A percentile compares a stretch with the other conserved stretches of the same genome.
These are phyloP conservation scores for Elephantulus edwardii DNA, from an alignment of 2,113 vertebrate species.

Conservation along the genomic window DNA sequence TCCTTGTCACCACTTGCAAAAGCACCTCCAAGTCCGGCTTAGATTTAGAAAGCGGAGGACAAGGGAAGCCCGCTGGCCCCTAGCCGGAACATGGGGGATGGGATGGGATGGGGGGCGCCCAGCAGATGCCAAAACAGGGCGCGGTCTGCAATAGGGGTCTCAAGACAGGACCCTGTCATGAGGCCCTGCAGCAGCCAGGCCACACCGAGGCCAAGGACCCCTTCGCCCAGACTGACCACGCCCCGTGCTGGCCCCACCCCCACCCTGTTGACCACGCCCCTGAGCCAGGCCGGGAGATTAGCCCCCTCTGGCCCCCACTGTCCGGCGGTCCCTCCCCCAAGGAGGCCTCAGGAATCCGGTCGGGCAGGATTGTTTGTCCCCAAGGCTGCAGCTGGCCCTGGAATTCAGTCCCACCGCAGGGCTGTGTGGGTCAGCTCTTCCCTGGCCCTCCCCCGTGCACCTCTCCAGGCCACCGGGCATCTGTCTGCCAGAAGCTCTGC, in stretches of 20 bases:
- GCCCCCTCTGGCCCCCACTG: not conserved
- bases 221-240: rapidly evolving
- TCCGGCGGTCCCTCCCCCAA: too few species aligned
- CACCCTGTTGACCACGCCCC: not conserved
- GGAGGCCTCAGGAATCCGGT: not conserved
- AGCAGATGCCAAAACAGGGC: not conserved
- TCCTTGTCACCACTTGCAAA: not conserved
- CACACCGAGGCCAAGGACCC: too few species aligned
- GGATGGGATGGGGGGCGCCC: too few species aligned
- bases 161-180: too few species aligned
- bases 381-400: not conserved
- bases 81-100: rapidly evolving
- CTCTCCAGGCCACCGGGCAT: not conserved
- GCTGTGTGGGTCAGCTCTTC: not conserved
- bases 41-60: too few species aligned
- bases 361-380: constrained; percentile 29
- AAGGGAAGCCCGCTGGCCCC: rapidly evolving
- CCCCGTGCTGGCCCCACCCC: rapidly evolving
- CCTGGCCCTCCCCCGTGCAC: not conserved
- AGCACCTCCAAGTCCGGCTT: not conserved
- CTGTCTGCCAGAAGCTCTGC: not conserved
- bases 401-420: not conserved
- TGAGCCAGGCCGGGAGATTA: not conserved
- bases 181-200: not conserved
- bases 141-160: not conserved